Percentiles rank a stretch among this genome's conserved stretches.
Conservation (phyloP, 2,113 vertebrate genomes). For the Hemiscyllium ocellatum region DNA sequence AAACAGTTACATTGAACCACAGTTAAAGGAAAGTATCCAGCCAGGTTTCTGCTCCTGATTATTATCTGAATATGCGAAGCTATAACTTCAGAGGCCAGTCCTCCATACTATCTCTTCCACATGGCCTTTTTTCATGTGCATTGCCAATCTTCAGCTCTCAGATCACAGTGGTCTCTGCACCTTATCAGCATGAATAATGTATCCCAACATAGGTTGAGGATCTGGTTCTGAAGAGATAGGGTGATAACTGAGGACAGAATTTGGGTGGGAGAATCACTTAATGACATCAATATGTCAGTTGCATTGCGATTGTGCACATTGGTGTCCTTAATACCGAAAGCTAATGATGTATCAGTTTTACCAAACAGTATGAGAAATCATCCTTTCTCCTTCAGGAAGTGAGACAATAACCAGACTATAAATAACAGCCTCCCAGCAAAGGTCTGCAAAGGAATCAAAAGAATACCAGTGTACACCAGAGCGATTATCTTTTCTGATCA, state of each 20-base stretch:
- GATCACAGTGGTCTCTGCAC: too few relatives aligned
- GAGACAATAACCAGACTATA: background rate
- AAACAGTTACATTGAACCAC: background rate
- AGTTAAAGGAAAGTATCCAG: background rate
- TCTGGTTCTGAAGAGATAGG: background rate
- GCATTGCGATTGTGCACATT: background rate
- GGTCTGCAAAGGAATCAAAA: background rate
- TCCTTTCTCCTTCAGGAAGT: background rate
- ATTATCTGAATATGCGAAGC: background rate
- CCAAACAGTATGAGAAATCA: background rate
- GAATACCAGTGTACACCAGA: background rate
- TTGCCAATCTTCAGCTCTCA: too few relatives aligned
- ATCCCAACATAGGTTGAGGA: background rate
- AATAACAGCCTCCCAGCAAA: background rate
- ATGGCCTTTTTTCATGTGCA: too few relatives aligned
- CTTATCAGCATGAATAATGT: background rate
- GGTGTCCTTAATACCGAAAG: background rate
- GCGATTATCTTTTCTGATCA: background rate
- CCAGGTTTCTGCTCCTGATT: background rate
- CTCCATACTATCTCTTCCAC: too few relatives aligned
- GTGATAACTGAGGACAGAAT: too few relatives aligned
- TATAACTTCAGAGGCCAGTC: background rate
- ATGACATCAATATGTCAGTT: background rate
- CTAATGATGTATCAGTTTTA: background rate
- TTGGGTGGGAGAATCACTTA: background rate